Percentiles rank a stretch among this genome's conserved stretches.
These are phyloP conservation scores for Galerucella pusilla DNA, from an alignment of 2,888 invertebrate species.

Conservation along the genomic window DNA sequence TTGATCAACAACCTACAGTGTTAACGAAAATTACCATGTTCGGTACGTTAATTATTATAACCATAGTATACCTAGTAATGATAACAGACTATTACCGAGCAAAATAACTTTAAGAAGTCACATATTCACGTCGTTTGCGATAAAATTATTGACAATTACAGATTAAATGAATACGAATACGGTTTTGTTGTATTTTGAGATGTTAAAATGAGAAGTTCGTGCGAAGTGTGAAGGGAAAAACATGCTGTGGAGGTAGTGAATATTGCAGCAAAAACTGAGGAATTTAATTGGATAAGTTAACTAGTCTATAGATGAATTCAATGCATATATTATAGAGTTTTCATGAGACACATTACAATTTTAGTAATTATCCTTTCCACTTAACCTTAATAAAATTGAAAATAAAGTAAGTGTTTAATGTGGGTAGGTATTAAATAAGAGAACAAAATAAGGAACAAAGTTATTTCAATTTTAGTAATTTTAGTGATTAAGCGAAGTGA, in stretches of 20 bases:
- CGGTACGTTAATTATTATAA: neutral
- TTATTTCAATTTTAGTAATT: too few species aligned
- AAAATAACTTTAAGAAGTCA: neutral
- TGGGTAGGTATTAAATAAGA: too few species aligned
- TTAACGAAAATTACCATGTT: neutral
- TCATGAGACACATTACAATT: neutral
- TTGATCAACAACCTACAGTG: neutral
- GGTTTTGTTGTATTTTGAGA: neutral
- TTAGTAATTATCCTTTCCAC: neutral
- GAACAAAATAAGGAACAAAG: too few species aligned
- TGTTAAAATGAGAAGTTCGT: neutral
- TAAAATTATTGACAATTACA: neutral
- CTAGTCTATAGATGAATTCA: neutral
- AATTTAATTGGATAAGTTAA: constrained; percentile 1
- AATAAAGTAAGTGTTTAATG: too few species aligned
- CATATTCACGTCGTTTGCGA: neutral
- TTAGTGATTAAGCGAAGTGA: too few species aligned
- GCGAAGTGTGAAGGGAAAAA: neutral
- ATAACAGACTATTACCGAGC: neutral
- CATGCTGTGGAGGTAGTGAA: neutral
- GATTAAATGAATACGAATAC: neutral
- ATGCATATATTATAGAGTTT: constrained; percentile 3
- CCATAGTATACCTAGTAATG: neutral
- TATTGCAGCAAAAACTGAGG: neutral
- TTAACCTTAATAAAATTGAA: neutral